Evolutionary conservation across 2,888 invertebrate genomes (phyloP), one percentile per base, ranked within the genome.

Genomic region (Agrochola litura): DNA sequence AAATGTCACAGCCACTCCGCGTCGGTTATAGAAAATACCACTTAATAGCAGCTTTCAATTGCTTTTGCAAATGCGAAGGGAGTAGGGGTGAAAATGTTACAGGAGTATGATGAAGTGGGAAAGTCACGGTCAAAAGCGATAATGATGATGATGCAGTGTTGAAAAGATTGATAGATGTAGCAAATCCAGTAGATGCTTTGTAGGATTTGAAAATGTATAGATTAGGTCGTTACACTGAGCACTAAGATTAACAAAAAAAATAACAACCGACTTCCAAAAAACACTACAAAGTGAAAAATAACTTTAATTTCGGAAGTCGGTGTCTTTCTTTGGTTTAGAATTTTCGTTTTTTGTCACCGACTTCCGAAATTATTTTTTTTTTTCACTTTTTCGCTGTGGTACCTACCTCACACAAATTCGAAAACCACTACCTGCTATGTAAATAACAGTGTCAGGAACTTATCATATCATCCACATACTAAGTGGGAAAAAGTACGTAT

Each of bases 1-100:
- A 91, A 91, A 89, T 85, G 91, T 91, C 91, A 91, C 82, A 69
- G 73, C 77, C 91, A 92, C 80, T 86, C 89, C 84, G 81, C 82
- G 75, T 72, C 82, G 77, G 83, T 82, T 85, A 85, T 81, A 86
- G 85, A 88, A 86, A 86, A 89, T 80, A 81, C 77, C 78, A 79
- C 79, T 83, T 88, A 82, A 85, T 83, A 77, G 67, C 54, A 81
- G 67, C 67, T 72, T 77, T 79, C 81, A 80, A 83, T 84, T 76
- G 80, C 79, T 79, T 73, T 77, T 65, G 76, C 70, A 84, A 83
- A 84, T 82, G 83, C 58, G 58, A 19, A 58, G 37, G 58, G 54
- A 19, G 63, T 65, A 70, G 41, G 70, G 52, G 60, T 69, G 46
- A 46, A 65, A 73, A 52, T 67, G 56, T 71, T 66, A 71, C 73